Percentiles rank a stretch among this genome's conserved stretches.
Evolutionary conservation across 2,113 vertebrate genomes (phyloP).

Genomic region (Odobenus rosmarus): DNA sequence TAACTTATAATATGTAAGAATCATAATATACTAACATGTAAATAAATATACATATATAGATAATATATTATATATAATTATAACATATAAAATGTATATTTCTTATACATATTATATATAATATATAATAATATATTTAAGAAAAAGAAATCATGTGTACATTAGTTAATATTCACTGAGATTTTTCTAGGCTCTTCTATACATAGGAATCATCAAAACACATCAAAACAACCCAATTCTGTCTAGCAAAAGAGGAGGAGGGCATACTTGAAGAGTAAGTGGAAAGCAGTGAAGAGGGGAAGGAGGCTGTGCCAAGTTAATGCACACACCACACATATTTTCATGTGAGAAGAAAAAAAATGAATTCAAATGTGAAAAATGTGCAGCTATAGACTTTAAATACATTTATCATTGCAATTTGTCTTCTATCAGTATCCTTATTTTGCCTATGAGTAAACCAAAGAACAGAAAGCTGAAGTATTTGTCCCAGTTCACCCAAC

Average conservation of each 20-base stretch:
- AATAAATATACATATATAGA: neutral
- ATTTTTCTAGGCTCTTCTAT: neutral
- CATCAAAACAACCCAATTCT: neutral
- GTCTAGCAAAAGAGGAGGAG: neutral
- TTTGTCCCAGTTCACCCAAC: neutral
- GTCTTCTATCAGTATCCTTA: neutral
- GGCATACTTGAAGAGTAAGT: neutral
- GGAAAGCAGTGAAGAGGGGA: neutral
- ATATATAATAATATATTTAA: neutral
- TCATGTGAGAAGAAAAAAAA: neutral
- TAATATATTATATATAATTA: neutral
- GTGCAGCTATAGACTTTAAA: neutral
- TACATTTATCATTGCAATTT: neutral
- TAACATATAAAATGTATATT: neutral
- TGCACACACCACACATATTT: neutral
- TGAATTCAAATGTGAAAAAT: neutral
- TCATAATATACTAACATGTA: neutral
- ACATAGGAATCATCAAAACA: neutral
- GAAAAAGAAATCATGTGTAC: neutral
- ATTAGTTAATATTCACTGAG: neutral
- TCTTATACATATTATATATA: neutral
- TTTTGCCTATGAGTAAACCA: neutral
- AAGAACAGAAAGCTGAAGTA: neutral
- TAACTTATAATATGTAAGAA: neutral
- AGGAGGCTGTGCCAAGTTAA: accelerated